These are phyloP conservation scores for Parasteatoda lunata DNA, from an alignment of 2,888 invertebrate genomes.

Conservation along the genomic window DNA sequence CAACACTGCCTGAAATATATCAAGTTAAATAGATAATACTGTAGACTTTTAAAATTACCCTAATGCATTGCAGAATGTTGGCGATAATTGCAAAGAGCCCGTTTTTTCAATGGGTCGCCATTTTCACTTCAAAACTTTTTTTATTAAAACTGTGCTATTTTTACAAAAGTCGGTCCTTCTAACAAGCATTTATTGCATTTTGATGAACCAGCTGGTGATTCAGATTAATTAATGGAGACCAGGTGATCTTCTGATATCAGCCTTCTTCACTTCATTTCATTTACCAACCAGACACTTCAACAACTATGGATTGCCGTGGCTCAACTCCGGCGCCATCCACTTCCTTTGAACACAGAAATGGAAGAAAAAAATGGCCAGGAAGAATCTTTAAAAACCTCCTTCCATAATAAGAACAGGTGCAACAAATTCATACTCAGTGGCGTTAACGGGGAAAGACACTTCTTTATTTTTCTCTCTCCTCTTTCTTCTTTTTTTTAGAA, in stretches of 20 bases:
- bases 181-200: too few species aligned
- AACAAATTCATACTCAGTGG: slow-evolving; percentile 54
- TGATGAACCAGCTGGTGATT: background rate
- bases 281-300: slow-evolving; percentile 38
- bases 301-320: slow-evolving; percentile 12
- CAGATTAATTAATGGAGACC: slow-evolving; percentile 29
- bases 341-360: slow-evolving; percentile 4
- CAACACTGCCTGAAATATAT: too few species aligned
- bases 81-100: too few species aligned
- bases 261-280: slow-evolving; percentile 44
- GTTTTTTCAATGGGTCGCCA: too few species aligned
- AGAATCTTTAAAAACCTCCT: slow-evolving; percentile 7
- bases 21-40: too few species aligned
- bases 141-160: too few species aligned
- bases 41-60: too few species aligned
- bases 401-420: slow-evolving; percentile 36
- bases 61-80: too few species aligned
- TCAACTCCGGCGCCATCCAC: slow-evolving; percentile 27
- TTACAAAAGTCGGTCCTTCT: too few species aligned
- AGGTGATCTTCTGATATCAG: slow-evolving; percentile 37
- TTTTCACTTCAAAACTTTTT: too few species aligned
- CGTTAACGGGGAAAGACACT: slow-evolving; percentile 13
- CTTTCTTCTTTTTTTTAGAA: slow-evolving; percentile 14
- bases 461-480: slow-evolving; percentile 2
- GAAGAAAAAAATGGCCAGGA: slow-evolving; percentile 9